A percentile compares a stretch with the other conserved stretches of the same genome.
These are phyloP conservation scores for Drosophila seguyi DNA, from an alignment of 1,140 invertebrate genomes.

Conservation along the genomic window DNA sequence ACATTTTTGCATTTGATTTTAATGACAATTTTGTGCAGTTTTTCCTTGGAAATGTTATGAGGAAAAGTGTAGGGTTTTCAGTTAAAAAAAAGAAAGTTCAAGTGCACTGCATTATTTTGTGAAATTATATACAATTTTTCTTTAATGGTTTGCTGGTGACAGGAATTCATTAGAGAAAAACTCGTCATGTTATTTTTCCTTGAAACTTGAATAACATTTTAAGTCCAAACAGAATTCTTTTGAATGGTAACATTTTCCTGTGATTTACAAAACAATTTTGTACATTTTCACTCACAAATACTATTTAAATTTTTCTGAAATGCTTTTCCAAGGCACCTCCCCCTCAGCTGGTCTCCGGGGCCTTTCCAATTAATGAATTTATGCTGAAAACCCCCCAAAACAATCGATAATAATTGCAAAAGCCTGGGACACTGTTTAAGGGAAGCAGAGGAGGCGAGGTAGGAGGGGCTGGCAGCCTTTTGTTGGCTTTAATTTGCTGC, in stretches of 20 bases:
- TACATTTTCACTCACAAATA: constrained; percentile 3
- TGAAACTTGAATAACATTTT: not conserved
- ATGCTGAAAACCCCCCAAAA: constrained; percentile 34
- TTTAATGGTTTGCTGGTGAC: not conserved
- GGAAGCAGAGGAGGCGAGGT: too few species aligned
- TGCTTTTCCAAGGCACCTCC: not conserved
- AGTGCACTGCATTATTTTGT: not conserved
- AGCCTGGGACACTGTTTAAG: constrained; percentile 4
- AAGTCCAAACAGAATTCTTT: not conserved
- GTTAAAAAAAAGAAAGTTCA: not conserved
- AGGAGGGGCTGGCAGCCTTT: not conserved
- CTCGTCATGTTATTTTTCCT: not conserved
- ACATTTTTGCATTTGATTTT: not conserved
- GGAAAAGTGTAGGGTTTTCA: not conserved
- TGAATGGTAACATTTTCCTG: fast-evolving
- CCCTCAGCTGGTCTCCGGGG: not conserved
- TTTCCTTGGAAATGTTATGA: not conserved
- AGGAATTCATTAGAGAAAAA: too few species aligned
- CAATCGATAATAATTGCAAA: constrained; percentile 49
- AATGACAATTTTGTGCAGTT: not conserved
- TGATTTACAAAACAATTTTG: not conserved
- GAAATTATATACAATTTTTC: not conserved
- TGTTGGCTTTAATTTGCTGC: constrained; percentile 44
- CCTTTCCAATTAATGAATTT: constrained; percentile 70
- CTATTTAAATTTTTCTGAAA: not conserved